A percentile compares a stretch with the other conserved stretches of the same genome.
Evolutionary conservation across 2,113 vertebrate species (phyloP).

Genomic region (Phrynosoma platyrhinos): DNA sequence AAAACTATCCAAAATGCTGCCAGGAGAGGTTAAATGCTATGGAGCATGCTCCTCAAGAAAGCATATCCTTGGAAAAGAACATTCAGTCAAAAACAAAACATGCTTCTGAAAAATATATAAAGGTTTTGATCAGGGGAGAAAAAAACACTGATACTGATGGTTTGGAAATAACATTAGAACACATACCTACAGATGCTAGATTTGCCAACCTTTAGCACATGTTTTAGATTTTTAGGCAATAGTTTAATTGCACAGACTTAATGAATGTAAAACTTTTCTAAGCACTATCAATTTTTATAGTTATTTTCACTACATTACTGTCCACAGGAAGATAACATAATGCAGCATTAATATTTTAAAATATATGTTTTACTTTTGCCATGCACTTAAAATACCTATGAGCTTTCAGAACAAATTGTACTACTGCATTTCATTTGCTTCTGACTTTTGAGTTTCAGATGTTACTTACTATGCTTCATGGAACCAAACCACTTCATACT

Average conservation of each 20-base stretch:
- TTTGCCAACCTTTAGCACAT: conserved; percentile 41
- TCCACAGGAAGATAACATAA: fast-evolving
- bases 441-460: background rate
- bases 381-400: background rate
- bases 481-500: background rate
- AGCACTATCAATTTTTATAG: conserved; percentile 7
- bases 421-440: background rate
- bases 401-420: background rate
- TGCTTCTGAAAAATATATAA: conserved; percentile 55
- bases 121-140: conserved; percentile 53
- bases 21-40: conserved; percentile 35
- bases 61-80: conserved; percentile 25
- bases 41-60: conserved; percentile 41
- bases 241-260: conserved; percentile 11
- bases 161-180: conserved; percentile 73
- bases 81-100: conserved; percentile 26
- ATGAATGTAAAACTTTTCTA: conserved; percentile 21
- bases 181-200: conserved; percentile 60
- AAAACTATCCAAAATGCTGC: conserved; percentile 51
- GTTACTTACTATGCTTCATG: background rate
- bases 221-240: background rate
- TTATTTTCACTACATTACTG: background rate
- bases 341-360: background rate
- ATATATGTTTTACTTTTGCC: background rate
- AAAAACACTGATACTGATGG: conserved; percentile 61